Base-by-base conservation (phyloP, 2,797 vertebrate genomes). In the Spatula versicolor region DNA sequence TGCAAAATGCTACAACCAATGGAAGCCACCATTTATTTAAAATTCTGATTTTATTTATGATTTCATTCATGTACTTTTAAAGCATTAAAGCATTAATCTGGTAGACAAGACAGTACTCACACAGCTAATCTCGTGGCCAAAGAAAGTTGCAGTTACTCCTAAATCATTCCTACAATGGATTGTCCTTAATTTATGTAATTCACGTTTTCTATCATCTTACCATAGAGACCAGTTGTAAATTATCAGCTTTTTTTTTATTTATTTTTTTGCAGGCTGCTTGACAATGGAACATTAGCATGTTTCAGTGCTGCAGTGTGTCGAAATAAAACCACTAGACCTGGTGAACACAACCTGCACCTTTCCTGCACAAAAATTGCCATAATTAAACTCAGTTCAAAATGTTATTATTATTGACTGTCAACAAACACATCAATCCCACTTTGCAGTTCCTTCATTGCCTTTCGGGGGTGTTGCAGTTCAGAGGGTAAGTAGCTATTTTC, bases 351-450 rank as follows among this genome's bases (percentile, higher is more conserved):
- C 68, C 37, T 73, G 19, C 54, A 63, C 39, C 21, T 77, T 90
- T 92, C 19, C 46, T 74, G 62, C 52, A 59, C 46, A 90, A 52
- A 64, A 76, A 80, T 31, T 63, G 43, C 58, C 81, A 74, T 68
- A 67, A 78, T 89, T 76, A 89, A 62, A 31, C 63, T 86, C 18
- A 23, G 45, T 74, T 83, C 31, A 93, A 77, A 95, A 84, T 75
- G 22, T 54, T 31, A 37, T 67, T 84, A 41, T 79, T 91, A 55
- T 12, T 89, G 82, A 79, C 45, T 55, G 50, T n/a, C 30, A 33
- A 88, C 56, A 76, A 81, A 54, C 35, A 86, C 63, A 60, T 74
- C 43, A 46, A 39, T 92, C 63, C 48, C 66, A 22, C 30, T 87
- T 77, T 25, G 11, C 39, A 63, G 33, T 77, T 91, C 22, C 56